Evolutionary conservation across 2,113 vertebrate species (phyloP).

Genomic region (Microtus pennsylvanicus): DNA sequence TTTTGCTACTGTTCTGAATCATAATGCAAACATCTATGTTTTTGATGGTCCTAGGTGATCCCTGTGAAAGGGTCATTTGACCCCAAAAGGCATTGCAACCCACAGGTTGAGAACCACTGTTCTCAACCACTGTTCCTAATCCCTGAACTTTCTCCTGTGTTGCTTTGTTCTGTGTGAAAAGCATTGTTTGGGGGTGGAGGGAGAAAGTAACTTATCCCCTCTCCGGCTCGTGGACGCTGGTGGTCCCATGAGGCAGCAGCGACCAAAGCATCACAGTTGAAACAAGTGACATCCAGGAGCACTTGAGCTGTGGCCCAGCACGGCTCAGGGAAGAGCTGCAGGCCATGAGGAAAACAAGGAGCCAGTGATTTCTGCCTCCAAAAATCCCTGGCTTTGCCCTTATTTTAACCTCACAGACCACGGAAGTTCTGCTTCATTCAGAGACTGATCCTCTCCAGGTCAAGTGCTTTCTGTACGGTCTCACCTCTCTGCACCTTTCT

Average conservation of each 20-base stretch:
- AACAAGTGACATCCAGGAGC: not conserved
- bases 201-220: not conserved
- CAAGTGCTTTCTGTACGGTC: not conserved
- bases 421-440: not conserved
- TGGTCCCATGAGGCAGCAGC: not conserved
- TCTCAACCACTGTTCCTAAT: not conserved
- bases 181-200: rapidly evolving
- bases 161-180: not conserved
- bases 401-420: not conserved
- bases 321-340: not conserved
- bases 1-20: not conserved
- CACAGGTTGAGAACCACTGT: not conserved
- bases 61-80: not conserved
- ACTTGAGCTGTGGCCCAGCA: too few species aligned
- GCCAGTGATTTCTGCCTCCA: not conserved
- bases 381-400: not conserved
- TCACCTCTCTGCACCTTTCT: not conserved
- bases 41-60: not conserved
- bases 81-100: not conserved
- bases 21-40: not conserved
- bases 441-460: not conserved
- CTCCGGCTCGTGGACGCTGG: rapidly evolving
- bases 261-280: not conserved
- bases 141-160: not conserved
- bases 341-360: not conserved